These are phyloP conservation scores for Zoanthus solanderi DNA, from an alignment of 92 coral and sea anemone genomes.

Conservation along the genomic window DNA sequence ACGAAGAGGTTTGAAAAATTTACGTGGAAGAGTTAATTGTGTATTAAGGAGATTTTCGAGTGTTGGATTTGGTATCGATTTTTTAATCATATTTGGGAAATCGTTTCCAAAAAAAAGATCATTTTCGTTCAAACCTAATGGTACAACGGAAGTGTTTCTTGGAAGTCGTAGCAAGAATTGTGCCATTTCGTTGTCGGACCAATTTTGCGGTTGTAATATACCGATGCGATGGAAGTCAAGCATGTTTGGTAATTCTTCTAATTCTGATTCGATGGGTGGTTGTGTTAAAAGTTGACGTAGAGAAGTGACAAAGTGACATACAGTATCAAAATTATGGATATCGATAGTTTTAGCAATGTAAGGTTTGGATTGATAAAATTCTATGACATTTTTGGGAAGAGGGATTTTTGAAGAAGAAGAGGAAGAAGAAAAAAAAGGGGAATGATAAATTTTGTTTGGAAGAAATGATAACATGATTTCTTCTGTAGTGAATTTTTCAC, in stretches of 20 bases:
- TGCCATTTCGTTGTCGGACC: background rate
- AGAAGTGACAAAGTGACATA: background rate
- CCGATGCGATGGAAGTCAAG: background rate
- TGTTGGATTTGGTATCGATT: background rate
- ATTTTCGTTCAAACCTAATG: background rate
- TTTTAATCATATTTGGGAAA: background rate
- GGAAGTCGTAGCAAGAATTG: background rate
- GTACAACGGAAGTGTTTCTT: background rate
- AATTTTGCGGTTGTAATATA: background rate
- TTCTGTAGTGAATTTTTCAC: background rate
- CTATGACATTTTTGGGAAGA: background rate
- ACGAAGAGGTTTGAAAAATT: background rate
- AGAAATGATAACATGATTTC: background rate
- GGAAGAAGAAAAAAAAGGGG: background rate
- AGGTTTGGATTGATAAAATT: background rate
- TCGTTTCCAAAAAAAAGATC: background rate
- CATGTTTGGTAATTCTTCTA: background rate
- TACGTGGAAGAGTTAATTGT: background rate
- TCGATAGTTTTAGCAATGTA: background rate
- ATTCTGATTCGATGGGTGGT: background rate
- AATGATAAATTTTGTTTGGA: background rate
- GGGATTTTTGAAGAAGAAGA: too few relatives aligned
- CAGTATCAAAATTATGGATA: background rate
- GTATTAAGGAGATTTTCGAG: background rate
- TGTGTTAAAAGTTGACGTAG: background rate